Evolutionary conservation across 1,140 invertebrate species (phyloP).

Genomic region (Hestina assimilis): DNA sequence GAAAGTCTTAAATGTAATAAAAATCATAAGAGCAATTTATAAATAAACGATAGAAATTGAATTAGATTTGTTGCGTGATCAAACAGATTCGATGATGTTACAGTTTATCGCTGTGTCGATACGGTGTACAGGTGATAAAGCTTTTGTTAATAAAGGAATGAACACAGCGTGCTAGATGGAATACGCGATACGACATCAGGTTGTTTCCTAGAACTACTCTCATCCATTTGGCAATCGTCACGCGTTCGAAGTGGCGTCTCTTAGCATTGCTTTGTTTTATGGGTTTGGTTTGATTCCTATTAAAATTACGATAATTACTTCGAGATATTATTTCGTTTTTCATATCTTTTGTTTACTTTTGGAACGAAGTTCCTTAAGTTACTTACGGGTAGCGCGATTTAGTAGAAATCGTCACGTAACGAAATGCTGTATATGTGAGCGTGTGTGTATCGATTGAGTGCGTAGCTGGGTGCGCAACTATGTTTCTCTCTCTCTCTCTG

Average conservation of each 20-base stretch:
- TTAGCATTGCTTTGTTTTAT: not conserved
- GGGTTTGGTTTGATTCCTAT: not conserved
- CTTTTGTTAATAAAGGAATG: not conserved
- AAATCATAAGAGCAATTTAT: not conserved
- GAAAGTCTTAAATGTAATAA: not conserved
- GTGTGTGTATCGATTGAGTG: no score
- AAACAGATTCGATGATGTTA: not conserved
- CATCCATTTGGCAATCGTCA: constrained; percentile 35
- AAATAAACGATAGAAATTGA: not conserved
- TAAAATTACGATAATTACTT: no score
- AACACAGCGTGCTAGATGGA: constrained; percentile 4
- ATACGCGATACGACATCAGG: not conserved
- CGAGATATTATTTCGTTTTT: no score
- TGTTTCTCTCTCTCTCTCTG: no score
- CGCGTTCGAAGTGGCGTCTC: constrained; percentile 20
- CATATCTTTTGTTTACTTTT: no score
- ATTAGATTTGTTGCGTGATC: not conserved
- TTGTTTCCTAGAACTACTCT: constrained; percentile 27
- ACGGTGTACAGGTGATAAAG: not conserved
- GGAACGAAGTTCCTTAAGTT: no score
- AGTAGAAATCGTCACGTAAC: no score
- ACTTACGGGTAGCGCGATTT: no score
- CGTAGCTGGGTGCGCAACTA: no score
- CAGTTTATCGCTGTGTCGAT: not conserved
- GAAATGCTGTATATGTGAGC: no score